Percentiles rank a stretch among this genome's conserved stretches.
Conservation (phyloP, 2,113 vertebrate species). For the Lontra canadensis region DNA sequence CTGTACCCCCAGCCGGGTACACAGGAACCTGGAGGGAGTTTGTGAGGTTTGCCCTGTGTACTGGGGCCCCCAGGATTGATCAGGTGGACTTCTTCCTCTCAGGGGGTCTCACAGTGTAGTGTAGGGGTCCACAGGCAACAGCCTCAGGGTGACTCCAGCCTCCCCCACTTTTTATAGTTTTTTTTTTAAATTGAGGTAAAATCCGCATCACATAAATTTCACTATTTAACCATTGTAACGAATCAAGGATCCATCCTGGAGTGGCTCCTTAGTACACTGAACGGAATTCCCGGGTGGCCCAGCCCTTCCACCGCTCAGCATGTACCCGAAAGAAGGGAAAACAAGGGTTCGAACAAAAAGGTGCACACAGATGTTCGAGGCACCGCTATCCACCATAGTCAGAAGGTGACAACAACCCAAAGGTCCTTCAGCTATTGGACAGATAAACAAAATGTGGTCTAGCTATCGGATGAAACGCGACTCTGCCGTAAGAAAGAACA, state of each 20-base stretch:
- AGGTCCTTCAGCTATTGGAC: not conserved
- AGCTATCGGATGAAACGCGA: accelerated
- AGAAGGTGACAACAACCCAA: not conserved
- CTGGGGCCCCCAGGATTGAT: not conserved
- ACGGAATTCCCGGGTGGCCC: not conserved
- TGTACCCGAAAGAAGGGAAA: not conserved
- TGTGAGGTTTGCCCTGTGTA: not conserved
- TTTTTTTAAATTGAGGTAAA: not conserved
- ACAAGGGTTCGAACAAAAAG: not conserved
- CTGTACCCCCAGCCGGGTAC: not conserved
- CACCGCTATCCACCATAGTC: not conserved
- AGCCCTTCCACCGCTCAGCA: accelerated
- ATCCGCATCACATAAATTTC: not conserved
- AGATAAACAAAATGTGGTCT: not conserved
- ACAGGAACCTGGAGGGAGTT: too few relatives aligned
- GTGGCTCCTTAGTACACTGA: not conserved
- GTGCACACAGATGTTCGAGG: not conserved
- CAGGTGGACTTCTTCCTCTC: not conserved
- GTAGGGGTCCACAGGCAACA: not conserved
- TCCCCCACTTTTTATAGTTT: not conserved
- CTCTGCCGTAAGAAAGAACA: not conserved
- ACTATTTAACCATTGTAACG: not conserved
- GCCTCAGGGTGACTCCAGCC: not conserved
- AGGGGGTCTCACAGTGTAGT: not conserved
- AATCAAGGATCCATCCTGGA: not conserved